Evolutionary conservation across 2,113 vertebrate species (phyloP), one percentile per base, ranked within the genome.

Genomic region (Takifugu bimaculatus): DNA sequence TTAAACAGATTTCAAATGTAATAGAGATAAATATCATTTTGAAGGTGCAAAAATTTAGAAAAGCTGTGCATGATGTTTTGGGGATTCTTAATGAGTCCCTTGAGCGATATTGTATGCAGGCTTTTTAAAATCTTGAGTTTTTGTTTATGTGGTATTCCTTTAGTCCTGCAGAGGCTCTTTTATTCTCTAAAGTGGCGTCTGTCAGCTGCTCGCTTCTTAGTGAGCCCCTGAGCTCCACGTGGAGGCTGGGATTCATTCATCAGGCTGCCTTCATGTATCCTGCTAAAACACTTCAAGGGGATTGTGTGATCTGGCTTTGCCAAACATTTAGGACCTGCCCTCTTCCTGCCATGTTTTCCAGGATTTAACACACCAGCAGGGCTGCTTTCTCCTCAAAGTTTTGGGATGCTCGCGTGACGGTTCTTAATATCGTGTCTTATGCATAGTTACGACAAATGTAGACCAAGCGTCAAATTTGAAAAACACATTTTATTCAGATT

Each of bases 171-270:
- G 80, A 5, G 32, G 9, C 5, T 35, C 32, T 35, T 7, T 35
- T 68, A 65, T 54, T 66, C 58, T 66, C 70, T 70, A 70, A 79
- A 85, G 74, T 80, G 78, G 79, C 87, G 87, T 84, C 87, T 89
- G 89, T 82, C 87, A 88, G 87, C 85, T 90, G 87, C 75, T 75
- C 20, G 82, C 75, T 83, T 85, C 83, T 80, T 79, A 80, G 61
- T 39, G 57, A 57, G 72, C 59, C 61, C 61, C 32, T 63, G 52
- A 79, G 66, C 65, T 63, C 26, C 11, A 13, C 26, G 71, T 63
- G 79, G 74, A 62, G 27, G 13, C 6, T 11, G 35, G 56, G 63
- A 65, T 56, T 59, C 42, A 20, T 69, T 52, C 44, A 67, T 57
- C 75, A 67, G 15, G 20, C 20, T 20, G 42, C 62, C 62, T 6